phyloP scores from a whole-genome alignment of 2,797 vertebrate genomes.

The Miichthys miiuy region DNA sequence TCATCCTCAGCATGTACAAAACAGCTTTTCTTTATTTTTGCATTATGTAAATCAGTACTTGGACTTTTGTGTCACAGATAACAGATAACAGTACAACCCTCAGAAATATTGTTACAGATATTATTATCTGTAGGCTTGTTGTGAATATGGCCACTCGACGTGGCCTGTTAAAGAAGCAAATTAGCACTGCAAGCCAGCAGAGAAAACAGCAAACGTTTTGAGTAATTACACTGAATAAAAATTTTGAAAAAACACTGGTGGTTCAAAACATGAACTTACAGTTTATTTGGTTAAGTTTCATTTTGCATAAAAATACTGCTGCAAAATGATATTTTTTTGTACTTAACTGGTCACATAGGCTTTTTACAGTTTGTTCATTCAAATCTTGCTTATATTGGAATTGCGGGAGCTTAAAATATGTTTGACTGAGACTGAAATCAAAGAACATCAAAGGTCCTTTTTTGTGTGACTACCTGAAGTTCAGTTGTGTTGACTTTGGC shows the following conservation, averaged over 20 bases:
- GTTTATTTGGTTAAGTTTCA: conserved; percentile 3
- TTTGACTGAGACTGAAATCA: conserved; percentile 41
- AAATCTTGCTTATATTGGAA: conserved; percentile 23
- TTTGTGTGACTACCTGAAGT: conserved; percentile 87
- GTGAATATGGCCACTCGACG: conserved; percentile 8
- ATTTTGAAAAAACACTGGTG: conserved; percentile 7
- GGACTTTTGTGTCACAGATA: not conserved
- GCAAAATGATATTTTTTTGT: not conserved
- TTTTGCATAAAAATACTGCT: not conserved
- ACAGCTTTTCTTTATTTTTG: conserved; percentile 18
- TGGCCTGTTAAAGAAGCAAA: conserved; percentile 57
- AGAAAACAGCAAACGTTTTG: not conserved
- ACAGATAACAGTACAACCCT: not conserved
- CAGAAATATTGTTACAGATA: too few relatives aligned
- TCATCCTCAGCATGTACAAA: not conserved
- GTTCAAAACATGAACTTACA: not conserved
- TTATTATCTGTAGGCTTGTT: not conserved
- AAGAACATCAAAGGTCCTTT: conserved; percentile 9
- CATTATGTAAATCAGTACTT: not conserved
- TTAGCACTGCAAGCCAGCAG: conserved; percentile 29
- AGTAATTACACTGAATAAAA: not conserved
- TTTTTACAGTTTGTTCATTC: not conserved
- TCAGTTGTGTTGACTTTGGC: conserved; percentile 89
- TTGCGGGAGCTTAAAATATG: conserved; percentile 12
- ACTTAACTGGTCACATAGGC: not conserved